A percentile compares a stretch with the other conserved stretches of the same genome.
phyloP scores from a whole-genome alignment of 2,888 invertebrate genomes.

The Oxytorus armatus region DNA sequence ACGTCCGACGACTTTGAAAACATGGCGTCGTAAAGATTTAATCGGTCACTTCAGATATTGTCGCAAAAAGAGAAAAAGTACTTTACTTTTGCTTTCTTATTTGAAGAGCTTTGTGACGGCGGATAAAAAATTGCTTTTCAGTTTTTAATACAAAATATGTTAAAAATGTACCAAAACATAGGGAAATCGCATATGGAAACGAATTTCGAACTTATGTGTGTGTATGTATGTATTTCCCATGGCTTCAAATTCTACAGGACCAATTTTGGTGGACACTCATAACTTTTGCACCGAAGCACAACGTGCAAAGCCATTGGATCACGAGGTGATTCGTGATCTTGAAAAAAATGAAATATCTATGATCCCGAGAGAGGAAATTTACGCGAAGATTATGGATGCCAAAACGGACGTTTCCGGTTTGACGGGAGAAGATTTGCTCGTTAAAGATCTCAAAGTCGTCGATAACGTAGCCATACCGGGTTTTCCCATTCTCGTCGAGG shows the following conservation, averaged over 20 bases:
- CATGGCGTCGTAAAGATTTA: no score
- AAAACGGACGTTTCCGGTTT: conserved; percentile 89
- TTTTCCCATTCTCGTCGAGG: conserved; percentile 88
- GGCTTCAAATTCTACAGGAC: conserved; percentile 85
- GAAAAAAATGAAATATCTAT: conserved; percentile 81
- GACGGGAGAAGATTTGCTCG: conserved; percentile 88
- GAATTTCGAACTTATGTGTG: no score
- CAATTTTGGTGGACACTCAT: conserved; percentile 93
- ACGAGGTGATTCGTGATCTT: conserved; percentile 86
- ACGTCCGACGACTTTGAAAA: no score
- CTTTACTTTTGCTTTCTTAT: no score
- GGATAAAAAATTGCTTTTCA: no score
- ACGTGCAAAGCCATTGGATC: conserved; percentile 89
- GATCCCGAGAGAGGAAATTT: conserved; percentile 77
- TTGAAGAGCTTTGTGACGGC: no score
- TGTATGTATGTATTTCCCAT: no score
- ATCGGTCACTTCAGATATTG: no score
- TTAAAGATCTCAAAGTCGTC: conserved; percentile 91
- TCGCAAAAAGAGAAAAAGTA: no score
- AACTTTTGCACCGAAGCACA: conserved; percentile 90
- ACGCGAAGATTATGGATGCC: conserved; percentile 87
- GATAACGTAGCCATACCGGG: conserved; percentile 86
- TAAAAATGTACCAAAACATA: no score
- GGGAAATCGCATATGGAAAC: no score
- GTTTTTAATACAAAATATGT: no score